Conservation (phyloP, 2,888 invertebrate genomes). For the Rhagium mordax region DNA sequence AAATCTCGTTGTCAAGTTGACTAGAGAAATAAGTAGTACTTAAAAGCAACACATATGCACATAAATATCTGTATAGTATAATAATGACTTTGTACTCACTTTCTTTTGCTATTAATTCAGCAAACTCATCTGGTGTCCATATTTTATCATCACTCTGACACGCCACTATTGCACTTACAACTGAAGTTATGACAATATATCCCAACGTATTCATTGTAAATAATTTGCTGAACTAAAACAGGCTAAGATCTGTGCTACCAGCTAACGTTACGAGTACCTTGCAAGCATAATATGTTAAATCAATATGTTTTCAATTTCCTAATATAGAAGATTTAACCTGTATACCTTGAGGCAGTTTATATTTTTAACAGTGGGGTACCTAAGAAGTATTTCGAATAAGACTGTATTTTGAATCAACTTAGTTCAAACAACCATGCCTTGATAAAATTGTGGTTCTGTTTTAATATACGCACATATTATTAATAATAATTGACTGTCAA, state of each 20-base stretch:
- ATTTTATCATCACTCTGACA: constrained; percentile 22
- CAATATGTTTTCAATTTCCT: neutral
- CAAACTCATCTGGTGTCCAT: constrained; percentile 22
- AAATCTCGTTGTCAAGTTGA: too few species aligned
- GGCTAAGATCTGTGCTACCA: neutral
- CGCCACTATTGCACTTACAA: neutral
- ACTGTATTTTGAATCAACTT: too few species aligned
- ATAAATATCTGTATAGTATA: neutral
- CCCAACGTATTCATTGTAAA: neutral
- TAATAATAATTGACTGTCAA: too few species aligned
- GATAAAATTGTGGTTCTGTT: too few species aligned
- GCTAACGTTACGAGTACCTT: neutral
- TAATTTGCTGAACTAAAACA: neutral
- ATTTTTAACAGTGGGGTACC: neutral
- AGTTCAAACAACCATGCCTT: too few species aligned
- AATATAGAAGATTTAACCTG: neutral
- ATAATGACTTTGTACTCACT: neutral
- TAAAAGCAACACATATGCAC: too few species aligned
- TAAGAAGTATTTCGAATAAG: too few species aligned
- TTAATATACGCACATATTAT: too few species aligned
- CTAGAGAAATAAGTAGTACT: too few species aligned
- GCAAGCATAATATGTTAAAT: neutral
- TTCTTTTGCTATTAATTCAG: constrained; percentile 8
- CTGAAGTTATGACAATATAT: neutral
- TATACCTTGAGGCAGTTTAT: neutral